These are phyloP conservation scores for Cryptotermes secundus DNA, from an alignment of 1,140 invertebrate genomes.

Conservation along the genomic window DNA sequence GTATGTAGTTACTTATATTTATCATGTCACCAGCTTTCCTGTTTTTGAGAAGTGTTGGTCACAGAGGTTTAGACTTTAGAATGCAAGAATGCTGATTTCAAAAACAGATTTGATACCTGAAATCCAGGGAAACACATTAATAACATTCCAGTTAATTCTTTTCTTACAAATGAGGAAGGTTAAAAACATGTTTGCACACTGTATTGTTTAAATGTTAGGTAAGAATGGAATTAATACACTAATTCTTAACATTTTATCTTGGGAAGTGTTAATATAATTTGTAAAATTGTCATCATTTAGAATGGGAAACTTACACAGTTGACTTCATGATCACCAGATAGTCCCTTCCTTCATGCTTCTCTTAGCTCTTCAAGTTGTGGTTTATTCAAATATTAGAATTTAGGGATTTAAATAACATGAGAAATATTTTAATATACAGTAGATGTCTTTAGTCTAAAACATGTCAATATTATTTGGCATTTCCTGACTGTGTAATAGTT, in stretches of 20 bases:
- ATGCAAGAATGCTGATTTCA: no score
- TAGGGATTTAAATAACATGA: neutral
- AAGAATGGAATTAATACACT: neutral
- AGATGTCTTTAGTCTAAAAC: neutral
- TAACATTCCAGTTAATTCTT: no score
- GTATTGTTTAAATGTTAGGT: neutral
- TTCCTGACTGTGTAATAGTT: neutral
- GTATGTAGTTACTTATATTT: no score
- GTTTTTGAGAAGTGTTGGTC: no score
- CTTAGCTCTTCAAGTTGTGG: neutral
- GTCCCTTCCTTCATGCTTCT: neutral
- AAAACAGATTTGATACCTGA: no score
- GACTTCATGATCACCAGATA: neutral
- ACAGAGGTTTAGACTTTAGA: no score
- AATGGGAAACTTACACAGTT: neutral
- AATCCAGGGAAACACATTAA: no score
- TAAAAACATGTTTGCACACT: neutral
- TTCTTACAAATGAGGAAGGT: no score
- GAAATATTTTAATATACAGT: neutral
- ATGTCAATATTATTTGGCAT: neutral
- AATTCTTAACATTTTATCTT: neutral
- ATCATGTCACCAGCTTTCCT: no score
- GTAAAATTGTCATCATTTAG: neutral
- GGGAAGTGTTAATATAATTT: neutral
- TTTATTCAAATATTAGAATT: neutral